Evolutionary conservation across 2,113 vertebrate species (phyloP).

Genomic region (Tachysurus vachellii): DNA sequence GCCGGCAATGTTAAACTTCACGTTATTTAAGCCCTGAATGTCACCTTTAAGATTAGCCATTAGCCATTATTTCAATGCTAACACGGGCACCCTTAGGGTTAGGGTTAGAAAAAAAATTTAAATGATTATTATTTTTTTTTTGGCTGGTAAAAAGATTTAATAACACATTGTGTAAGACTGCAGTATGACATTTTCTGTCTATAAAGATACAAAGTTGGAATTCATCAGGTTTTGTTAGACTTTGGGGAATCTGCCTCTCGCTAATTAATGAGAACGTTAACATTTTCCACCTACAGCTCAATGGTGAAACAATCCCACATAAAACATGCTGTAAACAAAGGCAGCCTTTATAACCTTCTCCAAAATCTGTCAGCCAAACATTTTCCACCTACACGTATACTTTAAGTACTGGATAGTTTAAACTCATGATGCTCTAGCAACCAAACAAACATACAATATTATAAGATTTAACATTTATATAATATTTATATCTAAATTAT

Average conservation of each 20-base stretch:
- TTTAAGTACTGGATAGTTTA: not conserved
- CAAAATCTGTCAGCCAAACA: not conserved
- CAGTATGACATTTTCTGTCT: not conserved
- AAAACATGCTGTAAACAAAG: slow-evolving; percentile 21
- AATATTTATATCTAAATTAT: too few relatives aligned
- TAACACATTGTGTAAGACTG: not conserved
- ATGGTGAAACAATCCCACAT: slow-evolving; percentile 21
- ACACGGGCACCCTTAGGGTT: too few relatives aligned
- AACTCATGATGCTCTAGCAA: not conserved
- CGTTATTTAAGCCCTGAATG: too few relatives aligned
- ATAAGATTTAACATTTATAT: too few relatives aligned
- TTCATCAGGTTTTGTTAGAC: not conserved
- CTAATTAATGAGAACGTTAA: slow-evolving; percentile 50
- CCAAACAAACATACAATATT: too few relatives aligned
- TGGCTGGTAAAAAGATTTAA: not conserved
- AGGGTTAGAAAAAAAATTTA: too few relatives aligned
- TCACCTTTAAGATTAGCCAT: too few relatives aligned
- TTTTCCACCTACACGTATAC: not conserved
- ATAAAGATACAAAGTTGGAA: not conserved
- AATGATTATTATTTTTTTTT: too few relatives aligned
- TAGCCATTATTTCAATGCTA: too few relatives aligned
- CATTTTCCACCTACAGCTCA: slow-evolving; percentile 31
- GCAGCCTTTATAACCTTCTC: too few relatives aligned
- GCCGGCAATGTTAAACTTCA: too few relatives aligned
- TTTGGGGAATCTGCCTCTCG: slow-evolving; percentile 27